phyloP scores from a whole-genome alignment of 2,797 vertebrate genomes.

The Neosalanx taihuensis region DNA sequence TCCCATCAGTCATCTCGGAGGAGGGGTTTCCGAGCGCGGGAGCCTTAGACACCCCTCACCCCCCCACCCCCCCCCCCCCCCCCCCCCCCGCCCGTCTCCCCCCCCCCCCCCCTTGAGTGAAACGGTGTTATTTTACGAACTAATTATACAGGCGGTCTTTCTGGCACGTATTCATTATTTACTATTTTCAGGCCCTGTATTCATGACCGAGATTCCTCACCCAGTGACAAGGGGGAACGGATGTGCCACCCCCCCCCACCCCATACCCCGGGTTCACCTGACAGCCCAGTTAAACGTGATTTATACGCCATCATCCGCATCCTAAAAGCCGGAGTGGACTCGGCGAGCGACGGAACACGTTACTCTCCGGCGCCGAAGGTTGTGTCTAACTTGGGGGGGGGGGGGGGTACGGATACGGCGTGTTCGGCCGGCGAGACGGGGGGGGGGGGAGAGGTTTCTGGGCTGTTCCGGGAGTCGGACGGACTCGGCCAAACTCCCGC shows the following conservation, averaged over 20 bases:
- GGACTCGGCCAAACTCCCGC: too few relatives aligned
- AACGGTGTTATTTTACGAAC: neutral
- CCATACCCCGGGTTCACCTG: conserved; percentile 47
- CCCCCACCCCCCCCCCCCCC: too few relatives aligned
- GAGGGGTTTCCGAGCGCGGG: neutral
- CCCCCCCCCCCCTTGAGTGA: neutral
- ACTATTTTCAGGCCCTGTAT: conserved; percentile 23
- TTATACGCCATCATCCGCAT: conserved; percentile 68
- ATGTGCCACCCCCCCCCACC: too few relatives aligned
- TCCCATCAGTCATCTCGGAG: neutral
- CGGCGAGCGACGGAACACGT: too few relatives aligned
- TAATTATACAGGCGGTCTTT: neutral
- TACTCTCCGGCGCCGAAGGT: too few relatives aligned
- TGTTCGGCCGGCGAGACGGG: too few relatives aligned
- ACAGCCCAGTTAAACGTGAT: conserved; percentile 65
- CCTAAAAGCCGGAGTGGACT: conserved; percentile 43
- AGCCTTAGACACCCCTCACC: too few relatives aligned
- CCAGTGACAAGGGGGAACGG: conserved; percentile 49
- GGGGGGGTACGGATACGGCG: too few relatives aligned
- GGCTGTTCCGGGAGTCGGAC: too few relatives aligned
- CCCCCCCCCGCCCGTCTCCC: too few relatives aligned
- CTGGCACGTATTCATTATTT: conserved; percentile 22
- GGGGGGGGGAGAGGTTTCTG: too few relatives aligned
- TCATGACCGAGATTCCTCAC: conserved; percentile 47
- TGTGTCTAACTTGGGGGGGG: too few relatives aligned